phyloP scores from a whole-genome alignment of 1,140 invertebrate genomes.

The Drosophila ogumai region DNA sequence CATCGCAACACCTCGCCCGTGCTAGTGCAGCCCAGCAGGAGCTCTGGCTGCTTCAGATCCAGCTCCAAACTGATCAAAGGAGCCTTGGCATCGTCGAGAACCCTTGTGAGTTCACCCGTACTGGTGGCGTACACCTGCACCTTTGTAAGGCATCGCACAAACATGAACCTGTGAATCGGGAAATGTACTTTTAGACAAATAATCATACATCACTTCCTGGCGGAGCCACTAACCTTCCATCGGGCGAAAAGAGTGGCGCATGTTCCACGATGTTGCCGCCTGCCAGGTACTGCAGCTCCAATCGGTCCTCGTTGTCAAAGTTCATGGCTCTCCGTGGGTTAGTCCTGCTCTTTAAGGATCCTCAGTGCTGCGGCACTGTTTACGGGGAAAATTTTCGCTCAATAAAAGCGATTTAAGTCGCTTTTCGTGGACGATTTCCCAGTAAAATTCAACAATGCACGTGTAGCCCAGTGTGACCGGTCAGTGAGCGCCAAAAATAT shows the following conservation, averaged over 20 bases:
- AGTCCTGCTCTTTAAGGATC: neutral
- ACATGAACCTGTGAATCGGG: slow-evolving; percentile 85
- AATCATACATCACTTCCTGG: slow-evolving; percentile 9
- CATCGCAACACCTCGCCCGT: slow-evolving; percentile 86
- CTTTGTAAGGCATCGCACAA: slow-evolving; percentile 86
- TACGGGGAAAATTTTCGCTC: neutral
- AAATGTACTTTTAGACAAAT: slow-evolving; percentile 1
- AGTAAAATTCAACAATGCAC: slow-evolving; percentile 41
- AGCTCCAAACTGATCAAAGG: slow-evolving; percentile 86
- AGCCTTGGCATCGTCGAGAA: slow-evolving; percentile 85
- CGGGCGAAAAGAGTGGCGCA: slow-evolving; percentile 87
- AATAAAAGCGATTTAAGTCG: neutral
- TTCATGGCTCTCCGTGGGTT: slow-evolving; percentile 53
- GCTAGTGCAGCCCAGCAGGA: slow-evolving; percentile 86
- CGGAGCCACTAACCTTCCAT: slow-evolving; percentile 87
- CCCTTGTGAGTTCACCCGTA: slow-evolving; percentile 86
- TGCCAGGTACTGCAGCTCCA: slow-evolving; percentile 84
- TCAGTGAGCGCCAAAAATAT: slow-evolving; percentile 16
- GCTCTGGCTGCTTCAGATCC: slow-evolving; percentile 84
- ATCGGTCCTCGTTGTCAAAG: slow-evolving; percentile 66
- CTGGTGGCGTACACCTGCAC: slow-evolving; percentile 88
- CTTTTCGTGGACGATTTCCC: slow-evolving; percentile 11
- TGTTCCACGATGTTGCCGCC: slow-evolving; percentile 88
- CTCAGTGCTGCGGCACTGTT: slow-evolving; percentile 29
- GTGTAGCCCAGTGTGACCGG: slow-evolving; percentile 35